phyloP scores from a whole-genome alignment of 2,888 invertebrate genomes.

The Sinelater perroti region DNA sequence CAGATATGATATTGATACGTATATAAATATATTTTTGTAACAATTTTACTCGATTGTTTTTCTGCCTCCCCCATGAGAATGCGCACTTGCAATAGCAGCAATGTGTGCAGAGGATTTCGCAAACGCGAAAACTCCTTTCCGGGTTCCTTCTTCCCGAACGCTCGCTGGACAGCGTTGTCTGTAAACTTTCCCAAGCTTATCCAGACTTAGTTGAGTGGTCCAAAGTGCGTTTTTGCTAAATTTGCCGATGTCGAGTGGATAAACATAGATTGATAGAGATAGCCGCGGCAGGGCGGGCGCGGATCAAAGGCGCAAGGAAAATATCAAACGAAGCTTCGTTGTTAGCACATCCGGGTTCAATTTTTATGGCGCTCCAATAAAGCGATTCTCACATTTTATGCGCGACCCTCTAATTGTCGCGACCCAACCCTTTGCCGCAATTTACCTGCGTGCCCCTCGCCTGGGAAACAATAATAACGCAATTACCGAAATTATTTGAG shows the following conservation, averaged over 20 bases:
- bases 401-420: constrained; percentile 23
- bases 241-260: constrained; percentile 27
- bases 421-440: constrained; percentile 37
- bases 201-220: constrained; percentile 31
- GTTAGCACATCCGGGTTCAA: constrained; percentile 20
- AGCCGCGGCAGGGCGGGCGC: too few species aligned
- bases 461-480: constrained; percentile 49
- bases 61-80: constrained; percentile 25
- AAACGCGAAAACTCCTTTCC: constrained; percentile 7
- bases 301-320: too few species aligned
- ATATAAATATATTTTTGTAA: constrained; percentile 36
- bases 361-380: constrained; percentile 14
- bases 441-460: constrained; percentile 40
- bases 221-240: constrained; percentile 35
- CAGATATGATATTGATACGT: too few species aligned
- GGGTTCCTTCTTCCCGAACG: background rate
- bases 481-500: constrained; percentile 57
- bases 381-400: constrained; percentile 27
- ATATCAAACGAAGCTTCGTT: constrained; percentile 11
- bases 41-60: constrained; percentile 31
- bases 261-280: constrained; percentile 18
- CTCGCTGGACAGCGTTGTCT: constrained; percentile 9
- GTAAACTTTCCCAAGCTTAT: constrained; percentile 22
- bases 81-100: constrained; percentile 22
- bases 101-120: constrained; percentile 3